Conservation (phyloP, 2,888 invertebrate species). For the Girardia tigrina region DNA sequence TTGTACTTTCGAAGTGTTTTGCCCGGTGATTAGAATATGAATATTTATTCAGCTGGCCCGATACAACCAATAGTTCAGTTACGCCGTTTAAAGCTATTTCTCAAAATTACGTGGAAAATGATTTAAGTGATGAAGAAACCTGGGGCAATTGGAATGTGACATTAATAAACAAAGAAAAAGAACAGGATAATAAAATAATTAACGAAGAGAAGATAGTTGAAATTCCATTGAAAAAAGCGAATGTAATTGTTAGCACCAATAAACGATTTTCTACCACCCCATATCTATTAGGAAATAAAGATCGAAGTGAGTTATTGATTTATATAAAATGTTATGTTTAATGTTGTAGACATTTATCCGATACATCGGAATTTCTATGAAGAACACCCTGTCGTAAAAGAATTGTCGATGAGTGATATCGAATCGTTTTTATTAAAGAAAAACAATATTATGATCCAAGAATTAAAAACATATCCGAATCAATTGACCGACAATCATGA, state of each 20-base stretch:
- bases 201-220: background rate
- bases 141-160: background rate
- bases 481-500: constrained; percentile 62
- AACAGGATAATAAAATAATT: background rate
- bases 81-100: background rate
- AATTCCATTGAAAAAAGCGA: background rate
- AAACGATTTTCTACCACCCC: background rate
- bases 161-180: background rate
- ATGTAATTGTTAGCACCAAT: background rate
- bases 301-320: background rate
- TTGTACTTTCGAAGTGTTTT: background rate
- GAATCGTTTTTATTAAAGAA: background rate
- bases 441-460: constrained; percentile 58
- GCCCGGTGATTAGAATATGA: background rate
- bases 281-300: background rate
- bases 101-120: background rate
- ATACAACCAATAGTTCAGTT: background rate
- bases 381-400: background rate
- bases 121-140: background rate
- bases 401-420: background rate
- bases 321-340: background rate
- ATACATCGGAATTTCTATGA: constrained; percentile 1
- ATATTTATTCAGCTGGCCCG: constrained; percentile 4
- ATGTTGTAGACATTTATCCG: background rate
- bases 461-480: constrained; percentile 40